Evolutionary conservation across 2,888 invertebrate genomes (phyloP).

Genomic region (Hyles lineata): DNA sequence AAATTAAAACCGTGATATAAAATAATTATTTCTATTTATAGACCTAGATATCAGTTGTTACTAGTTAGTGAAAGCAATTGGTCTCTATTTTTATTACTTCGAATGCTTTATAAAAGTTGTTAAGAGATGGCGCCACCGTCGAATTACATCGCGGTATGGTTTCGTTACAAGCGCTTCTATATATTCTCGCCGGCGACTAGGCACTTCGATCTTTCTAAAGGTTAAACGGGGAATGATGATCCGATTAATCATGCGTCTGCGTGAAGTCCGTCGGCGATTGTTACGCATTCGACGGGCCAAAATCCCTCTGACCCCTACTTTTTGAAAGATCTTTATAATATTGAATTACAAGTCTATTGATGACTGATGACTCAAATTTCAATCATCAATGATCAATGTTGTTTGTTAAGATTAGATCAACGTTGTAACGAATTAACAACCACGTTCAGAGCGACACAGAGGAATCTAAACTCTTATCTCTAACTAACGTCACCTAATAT

Average conservation of each 20-base stretch:
- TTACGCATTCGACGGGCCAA: constrained; percentile 78
- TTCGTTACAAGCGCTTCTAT: constrained; percentile 40
- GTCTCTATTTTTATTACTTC: not conserved
- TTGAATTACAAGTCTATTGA: no score
- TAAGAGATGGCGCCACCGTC: constrained; percentile 61
- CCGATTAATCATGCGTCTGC: constrained; percentile 71
- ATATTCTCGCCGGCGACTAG: not conserved
- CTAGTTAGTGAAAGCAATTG: not conserved
- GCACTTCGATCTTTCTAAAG: constrained; percentile 75
- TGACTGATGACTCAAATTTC: no score
- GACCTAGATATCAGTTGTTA: no score
- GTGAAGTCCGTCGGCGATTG: constrained; percentile 77
- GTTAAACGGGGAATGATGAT: constrained; percentile 83
- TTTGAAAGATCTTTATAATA: constrained; percentile 60
- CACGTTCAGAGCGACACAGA: no score
- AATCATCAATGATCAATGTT: not conserved
- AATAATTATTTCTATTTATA: not conserved
- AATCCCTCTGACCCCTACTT: constrained; percentile 73
- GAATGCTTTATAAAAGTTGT: not conserved
- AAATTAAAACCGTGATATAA: not conserved
- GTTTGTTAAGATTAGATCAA: not conserved
- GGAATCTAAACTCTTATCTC: no score
- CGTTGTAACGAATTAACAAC: no score
- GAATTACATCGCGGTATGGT: constrained; percentile 57
- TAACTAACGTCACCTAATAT: no score